These are phyloP conservation scores for Todiramphus saurophagus DNA, from an alignment of 2,113 vertebrate species.

Conservation along the genomic window DNA sequence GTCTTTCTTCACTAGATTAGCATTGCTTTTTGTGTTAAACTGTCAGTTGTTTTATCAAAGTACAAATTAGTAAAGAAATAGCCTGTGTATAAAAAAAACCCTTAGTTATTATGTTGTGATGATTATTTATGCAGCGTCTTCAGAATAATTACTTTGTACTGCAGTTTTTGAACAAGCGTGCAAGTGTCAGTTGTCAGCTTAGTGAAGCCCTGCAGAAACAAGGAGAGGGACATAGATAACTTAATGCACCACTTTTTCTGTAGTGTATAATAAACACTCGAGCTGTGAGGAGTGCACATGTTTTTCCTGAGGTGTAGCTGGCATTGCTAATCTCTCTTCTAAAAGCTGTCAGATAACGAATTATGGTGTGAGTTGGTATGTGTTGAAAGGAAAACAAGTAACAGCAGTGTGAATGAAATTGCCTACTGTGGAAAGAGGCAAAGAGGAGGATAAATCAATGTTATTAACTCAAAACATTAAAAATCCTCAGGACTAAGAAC, in stretches of 20 bases:
- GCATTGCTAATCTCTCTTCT: neutral
- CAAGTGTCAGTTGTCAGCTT: slow-evolving; percentile 3
- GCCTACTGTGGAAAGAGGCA: neutral
- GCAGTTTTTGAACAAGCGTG: neutral
- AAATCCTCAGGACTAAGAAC: neutral
- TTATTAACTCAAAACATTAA: neutral
- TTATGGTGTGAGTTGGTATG: neutral
- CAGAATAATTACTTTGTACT: neutral
- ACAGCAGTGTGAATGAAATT: neutral
- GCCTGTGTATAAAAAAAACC: neutral
- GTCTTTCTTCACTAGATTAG: neutral
- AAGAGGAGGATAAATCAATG: neutral
- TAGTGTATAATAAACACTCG: neutral
- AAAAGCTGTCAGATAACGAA: neutral
- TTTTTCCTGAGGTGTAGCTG: slow-evolving; percentile 35
- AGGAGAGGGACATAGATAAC: neutral
- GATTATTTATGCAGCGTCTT: neutral
- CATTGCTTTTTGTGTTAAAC: neutral
- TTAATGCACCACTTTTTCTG: neutral
- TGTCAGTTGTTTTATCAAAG: neutral
- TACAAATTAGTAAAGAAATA: neutral
- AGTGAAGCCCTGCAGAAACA: neutral
- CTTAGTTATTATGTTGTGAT: neutral
- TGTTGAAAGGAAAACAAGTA: neutral
- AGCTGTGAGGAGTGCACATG: neutral